Conservation (phyloP, 2,113 vertebrate genomes). For the Paramisgurnus dabryanus region DNA sequence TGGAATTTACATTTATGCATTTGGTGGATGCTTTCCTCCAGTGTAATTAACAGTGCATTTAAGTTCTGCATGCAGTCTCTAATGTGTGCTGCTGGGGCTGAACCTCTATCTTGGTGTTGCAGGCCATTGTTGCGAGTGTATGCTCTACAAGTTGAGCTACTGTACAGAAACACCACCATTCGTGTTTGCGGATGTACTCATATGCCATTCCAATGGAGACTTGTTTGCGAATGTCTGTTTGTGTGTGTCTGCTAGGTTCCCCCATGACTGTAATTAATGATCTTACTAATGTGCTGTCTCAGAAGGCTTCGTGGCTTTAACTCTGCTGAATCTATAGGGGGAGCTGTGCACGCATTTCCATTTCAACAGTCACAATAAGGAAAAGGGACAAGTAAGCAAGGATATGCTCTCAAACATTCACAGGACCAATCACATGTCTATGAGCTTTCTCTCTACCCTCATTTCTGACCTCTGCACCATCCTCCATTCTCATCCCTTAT, state of each 20-base stretch:
- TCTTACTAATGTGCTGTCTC: constrained; percentile 53
- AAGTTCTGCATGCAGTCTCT: too few relatives aligned
- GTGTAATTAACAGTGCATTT: too few relatives aligned
- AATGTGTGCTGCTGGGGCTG: too few relatives aligned
- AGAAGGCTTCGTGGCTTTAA: constrained; percentile 9
- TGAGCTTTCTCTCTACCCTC: constrained; percentile 60
- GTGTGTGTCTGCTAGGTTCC: constrained; percentile 52
- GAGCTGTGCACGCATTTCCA: constrained; percentile 49
- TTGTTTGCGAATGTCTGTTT: constrained; percentile 47
- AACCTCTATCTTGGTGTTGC: too few relatives aligned
- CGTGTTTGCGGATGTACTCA: constrained; percentile 31
- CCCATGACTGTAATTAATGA: constrained; percentile 69
- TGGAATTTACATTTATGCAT: too few relatives aligned
- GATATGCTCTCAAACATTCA: constrained; percentile 36
- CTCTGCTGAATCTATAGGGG: constrained; percentile 46
- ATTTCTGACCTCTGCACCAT: constrained; percentile 79
- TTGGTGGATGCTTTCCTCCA: too few relatives aligned
- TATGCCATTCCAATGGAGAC: constrained; percentile 35
- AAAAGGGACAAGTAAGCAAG: constrained; percentile 28
- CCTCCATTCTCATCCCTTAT: constrained; percentile 92
- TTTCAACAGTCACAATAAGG: neutral
- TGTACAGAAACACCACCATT: neutral
- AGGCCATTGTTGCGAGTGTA: too few relatives aligned
- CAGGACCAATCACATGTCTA: constrained; percentile 20
- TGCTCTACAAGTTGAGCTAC: neutral